Base-by-base conservation (phyloP, 23 tunicate species). In the Ascidia mentula region DNA sequence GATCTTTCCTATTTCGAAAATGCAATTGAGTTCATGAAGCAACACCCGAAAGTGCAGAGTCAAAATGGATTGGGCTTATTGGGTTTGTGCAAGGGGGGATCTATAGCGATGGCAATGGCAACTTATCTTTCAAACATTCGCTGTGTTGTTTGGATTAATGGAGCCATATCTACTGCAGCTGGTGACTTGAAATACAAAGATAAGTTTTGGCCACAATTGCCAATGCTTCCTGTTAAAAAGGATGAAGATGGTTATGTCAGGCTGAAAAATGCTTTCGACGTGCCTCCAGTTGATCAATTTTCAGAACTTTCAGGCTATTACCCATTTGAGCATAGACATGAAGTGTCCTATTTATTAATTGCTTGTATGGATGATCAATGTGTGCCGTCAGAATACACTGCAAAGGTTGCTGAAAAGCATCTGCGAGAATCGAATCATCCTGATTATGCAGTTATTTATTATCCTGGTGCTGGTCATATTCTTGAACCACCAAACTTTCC, bases 1-100 rank as follows among this genome's bases (percentile, higher is more conserved):
- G 13, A 53, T 28, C 46, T 85, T 82, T 83, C 70, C 4, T 85
- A 85, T 69, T 85, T 85, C 71, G 72, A 78, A 71, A 85, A 72
- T 1, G 82, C 83, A 1, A 26, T 60, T 1, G 35, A 85, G 0
- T 76, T 36, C 26, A 37, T 85, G 72, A 1, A 30, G 20, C 71
- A 72, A 17, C 89, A 85, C 71, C 2, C 9, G 6, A 70, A n/a
- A n/a, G 75, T 85, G 18, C 39, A 36, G 33, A 38, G 26, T 31
- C 2, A 36, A 1, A 20, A 1, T 33, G 89, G 89, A 5, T 12
- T 85, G 8, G 89, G 83, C 15, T 65, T 85, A 4, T 26, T 85
- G 22, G 73, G 75, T 1, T 12, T 78, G 6, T 85, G 53, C 33
- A 38, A 53, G 28, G 75, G 89, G 31, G 83, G 40, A 6, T 15